A percentile compares a stretch with the other conserved stretches of the same genome.
phyloP scores from a whole-genome alignment of 2,797 vertebrate genomes.

The Schizopygopsis pylzovi region DNA sequence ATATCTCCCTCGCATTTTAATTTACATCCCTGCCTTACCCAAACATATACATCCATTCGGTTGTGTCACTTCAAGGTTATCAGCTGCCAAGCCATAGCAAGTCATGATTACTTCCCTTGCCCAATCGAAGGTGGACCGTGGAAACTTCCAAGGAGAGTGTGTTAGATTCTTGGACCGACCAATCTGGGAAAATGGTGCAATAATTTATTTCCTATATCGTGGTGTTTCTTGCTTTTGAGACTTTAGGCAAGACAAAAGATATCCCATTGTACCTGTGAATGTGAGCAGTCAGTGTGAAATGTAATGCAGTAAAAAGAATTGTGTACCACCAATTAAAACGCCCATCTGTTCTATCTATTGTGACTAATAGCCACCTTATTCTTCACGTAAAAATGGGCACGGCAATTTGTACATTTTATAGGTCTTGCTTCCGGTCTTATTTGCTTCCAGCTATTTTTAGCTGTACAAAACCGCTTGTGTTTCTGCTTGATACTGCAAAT shows the following conservation, averaged over 20 bases:
- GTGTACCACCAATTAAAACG: neutral
- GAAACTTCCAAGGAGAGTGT: neutral
- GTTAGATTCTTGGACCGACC: neutral
- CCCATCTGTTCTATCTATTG: neutral
- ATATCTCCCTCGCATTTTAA: conserved; percentile 57
- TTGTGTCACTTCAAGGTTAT: conserved; percentile 58
- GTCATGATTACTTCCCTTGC: conserved; percentile 45
- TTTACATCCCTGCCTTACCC: conserved; percentile 43
- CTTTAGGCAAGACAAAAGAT: neutral
- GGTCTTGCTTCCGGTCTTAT: too few species aligned
- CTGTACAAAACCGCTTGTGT: too few species aligned
- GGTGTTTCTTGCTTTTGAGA: neutral
- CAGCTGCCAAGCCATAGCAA: conserved; percentile 47
- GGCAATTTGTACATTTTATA: too few species aligned
- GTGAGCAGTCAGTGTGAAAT: neutral
- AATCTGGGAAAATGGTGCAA: neutral
- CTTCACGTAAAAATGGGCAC: too few species aligned
- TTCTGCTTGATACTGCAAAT: too few species aligned
- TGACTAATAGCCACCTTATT: neutral
- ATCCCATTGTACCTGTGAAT: neutral
- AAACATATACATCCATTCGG: conserved; percentile 51
- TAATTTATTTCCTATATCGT: neutral
- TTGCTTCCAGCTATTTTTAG: too few species aligned
- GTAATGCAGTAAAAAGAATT: neutral
- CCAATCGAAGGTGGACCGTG: conserved; percentile 4